Evolutionary conservation across 2,888 invertebrate genomes (phyloP), one percentile per base, ranked within the genome.

Genomic region (Caenorhabditis drosophilae): DNA sequence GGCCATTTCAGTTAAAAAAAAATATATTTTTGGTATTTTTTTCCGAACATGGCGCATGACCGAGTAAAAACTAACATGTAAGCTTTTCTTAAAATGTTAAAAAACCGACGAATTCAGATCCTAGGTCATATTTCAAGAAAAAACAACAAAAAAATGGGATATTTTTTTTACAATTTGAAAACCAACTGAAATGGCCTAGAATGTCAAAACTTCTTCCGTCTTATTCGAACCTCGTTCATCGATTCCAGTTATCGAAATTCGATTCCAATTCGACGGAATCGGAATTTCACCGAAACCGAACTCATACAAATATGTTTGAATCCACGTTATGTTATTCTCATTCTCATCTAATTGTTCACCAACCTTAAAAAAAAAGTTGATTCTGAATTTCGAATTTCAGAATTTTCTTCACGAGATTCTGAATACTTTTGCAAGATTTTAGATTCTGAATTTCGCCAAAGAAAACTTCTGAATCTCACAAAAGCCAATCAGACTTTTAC

Each of bases 241-340:
- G n/a, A 66, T 55, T 20, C 70, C 61, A 11, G 55, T 45, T 18
- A 79, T 51, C n/a, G 63, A 62, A 6, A 79, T 25, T 23, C 69
- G 56, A 38, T 58, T 66, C 79, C 79, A 79, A 25, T 70, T 52
- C 0, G 54, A 50, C 7, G 74, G 74, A 26, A 77, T 36, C 25
- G 56, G 45, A n/a, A 77, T 67, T 44, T 69, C 62, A 1, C 73
- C 74, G 41, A 75, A 75, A 9, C 77, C 77, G 51, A 79, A 79
- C 16, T 79, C 76, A 53, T 77, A 80, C 22, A 75, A 63, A 49
- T 63, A 72, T n/a, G 77, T 71, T 58, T 80, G 80, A 11, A 80
- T 51, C 80, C 80, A 80, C 7, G 73, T 74, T 35, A 79, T 66
- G 44, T 75, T 75, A 40, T 67, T 60, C 3, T 20, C 46, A 26